Conservation (phyloP, 2,888 invertebrate species). For the Lasioglossum oenotherae region DNA sequence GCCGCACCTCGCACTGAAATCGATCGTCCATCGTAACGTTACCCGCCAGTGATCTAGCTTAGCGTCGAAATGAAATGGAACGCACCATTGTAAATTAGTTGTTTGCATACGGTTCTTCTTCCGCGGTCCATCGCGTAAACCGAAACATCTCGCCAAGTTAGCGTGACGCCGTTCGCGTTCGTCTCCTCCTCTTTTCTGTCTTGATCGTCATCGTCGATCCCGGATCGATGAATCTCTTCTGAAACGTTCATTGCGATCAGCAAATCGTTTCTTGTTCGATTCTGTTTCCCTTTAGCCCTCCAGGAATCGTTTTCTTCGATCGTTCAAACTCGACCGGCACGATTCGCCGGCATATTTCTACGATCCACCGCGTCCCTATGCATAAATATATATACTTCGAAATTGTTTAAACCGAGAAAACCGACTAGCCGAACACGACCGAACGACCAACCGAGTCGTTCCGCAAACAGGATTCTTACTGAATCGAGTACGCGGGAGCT, state of each 20-base stretch:
- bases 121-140: slow-evolving; percentile 87
- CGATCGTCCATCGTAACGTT: slow-evolving; percentile 7
- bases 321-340: neutral
- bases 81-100: slow-evolving; percentile 91
- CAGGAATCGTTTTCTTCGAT: neutral
- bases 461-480: slow-evolving; percentile 23
- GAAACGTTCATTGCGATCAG: slow-evolving; percentile 17
- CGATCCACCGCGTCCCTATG: neutral
- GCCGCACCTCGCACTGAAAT: slow-evolving; percentile 91
- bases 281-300: neutral
- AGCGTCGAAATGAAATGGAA: slow-evolving; percentile 15
- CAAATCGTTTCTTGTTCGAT: neutral
- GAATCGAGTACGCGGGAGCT: slow-evolving; percentile 12
- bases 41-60: neutral
- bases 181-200: neutral
- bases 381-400: neutral
- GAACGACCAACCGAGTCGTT: slow-evolving; percentile 15
- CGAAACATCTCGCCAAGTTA: slow-evolving; percentile 92
- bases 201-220: too few species aligned
- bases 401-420: neutral
- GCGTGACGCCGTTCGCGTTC: slow-evolving; percentile 87
- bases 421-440: slow-evolving; percentile 12
- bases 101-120: slow-evolving; percentile 86
- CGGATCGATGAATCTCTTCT: neutral
- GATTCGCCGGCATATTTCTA: neutral